Conservation (phyloP, 2,888 invertebrate genomes). For the Tanytarsus gracilentus region DNA sequence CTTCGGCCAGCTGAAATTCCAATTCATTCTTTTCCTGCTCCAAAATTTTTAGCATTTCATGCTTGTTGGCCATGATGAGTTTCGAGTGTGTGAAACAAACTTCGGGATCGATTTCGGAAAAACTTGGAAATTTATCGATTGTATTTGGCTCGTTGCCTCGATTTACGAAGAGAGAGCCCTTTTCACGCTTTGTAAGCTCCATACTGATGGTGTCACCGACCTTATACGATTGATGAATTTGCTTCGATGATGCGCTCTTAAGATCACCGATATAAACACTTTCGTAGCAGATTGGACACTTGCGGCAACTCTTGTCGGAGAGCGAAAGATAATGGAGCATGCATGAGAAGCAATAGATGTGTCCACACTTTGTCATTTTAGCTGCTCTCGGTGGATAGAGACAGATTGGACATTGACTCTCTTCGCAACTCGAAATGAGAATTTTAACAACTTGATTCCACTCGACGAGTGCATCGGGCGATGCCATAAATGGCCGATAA, state of each 20-base stretch:
- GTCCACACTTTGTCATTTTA: slow-evolving; percentile 89
- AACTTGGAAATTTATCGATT: slow-evolving; percentile 37
- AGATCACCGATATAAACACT: slow-evolving; percentile 69
- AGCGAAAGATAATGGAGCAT: slow-evolving; percentile 83
- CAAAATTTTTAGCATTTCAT: slow-evolving; percentile 59
- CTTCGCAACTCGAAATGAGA: slow-evolving; percentile 57
- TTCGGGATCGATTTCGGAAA: slow-evolving; percentile 45
- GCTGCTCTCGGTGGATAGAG: slow-evolving; percentile 76
- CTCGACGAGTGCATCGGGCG: slow-evolving; percentile 82
- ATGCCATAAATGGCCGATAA: slow-evolving; percentile 64
- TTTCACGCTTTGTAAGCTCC: slow-evolving; percentile 76
- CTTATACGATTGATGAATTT: slow-evolving; percentile 35
- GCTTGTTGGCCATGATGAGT: slow-evolving; percentile 30
- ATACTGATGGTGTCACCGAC: slow-evolving; percentile 64
- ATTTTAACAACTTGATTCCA: slow-evolving; percentile 92
- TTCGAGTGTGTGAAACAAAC: slow-evolving; percentile 55
- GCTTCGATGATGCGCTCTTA: slow-evolving; percentile 46
- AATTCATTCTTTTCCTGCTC: slow-evolving; percentile 64
- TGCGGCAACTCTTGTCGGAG: slow-evolving; percentile 70
- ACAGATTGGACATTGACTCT: slow-evolving; percentile 84
- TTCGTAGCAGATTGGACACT: slow-evolving; percentile 90
- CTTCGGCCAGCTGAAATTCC: slow-evolving; percentile 48
- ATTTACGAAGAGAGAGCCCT: slow-evolving; percentile 46
- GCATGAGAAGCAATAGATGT: slow-evolving; percentile 94
- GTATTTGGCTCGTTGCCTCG: slow-evolving; percentile 35